These are phyloP conservation scores for Furcifer pardalis DNA, from an alignment of 2,797 vertebrate genomes.

Conservation along the genomic window DNA sequence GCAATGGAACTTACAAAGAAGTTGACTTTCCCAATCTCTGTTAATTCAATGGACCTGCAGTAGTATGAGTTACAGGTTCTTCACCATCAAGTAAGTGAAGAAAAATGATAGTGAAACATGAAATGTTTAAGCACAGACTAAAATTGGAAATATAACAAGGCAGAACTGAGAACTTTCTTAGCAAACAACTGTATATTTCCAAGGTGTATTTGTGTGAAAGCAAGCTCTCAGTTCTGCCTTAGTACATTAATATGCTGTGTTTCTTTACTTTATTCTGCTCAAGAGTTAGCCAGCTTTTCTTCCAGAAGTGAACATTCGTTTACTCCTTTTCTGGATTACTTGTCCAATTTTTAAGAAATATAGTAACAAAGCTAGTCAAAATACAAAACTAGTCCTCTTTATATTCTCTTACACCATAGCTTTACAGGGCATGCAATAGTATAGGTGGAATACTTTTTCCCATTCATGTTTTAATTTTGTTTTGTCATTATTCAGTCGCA, in stretches of 20 bases:
- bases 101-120: neutral
- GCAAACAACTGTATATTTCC: too few species aligned
- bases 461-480: too few species aligned
- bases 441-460: neutral
- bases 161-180: neutral
- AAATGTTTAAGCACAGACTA: neutral
- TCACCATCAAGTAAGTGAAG: neutral
- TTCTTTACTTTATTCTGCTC: neutral
- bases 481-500: too few species aligned
- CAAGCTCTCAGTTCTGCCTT: neutral
- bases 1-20: too few species aligned
- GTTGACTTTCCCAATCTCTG: too few species aligned
- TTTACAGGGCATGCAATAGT: neutral
- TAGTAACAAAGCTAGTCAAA: too few species aligned
- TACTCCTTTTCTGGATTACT: neutral
- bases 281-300: neutral
- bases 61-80: too few species aligned
- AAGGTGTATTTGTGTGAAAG: neutral
- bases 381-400: neutral
- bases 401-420: neutral
- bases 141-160: neutral
- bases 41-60: too few species aligned
- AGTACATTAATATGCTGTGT: neutral
- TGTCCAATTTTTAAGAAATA: neutral
- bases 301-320: neutral